These are phyloP conservation scores for Gobiocypris rarus DNA, from an alignment of 2,113 vertebrate genomes.

Conservation along the genomic window DNA sequence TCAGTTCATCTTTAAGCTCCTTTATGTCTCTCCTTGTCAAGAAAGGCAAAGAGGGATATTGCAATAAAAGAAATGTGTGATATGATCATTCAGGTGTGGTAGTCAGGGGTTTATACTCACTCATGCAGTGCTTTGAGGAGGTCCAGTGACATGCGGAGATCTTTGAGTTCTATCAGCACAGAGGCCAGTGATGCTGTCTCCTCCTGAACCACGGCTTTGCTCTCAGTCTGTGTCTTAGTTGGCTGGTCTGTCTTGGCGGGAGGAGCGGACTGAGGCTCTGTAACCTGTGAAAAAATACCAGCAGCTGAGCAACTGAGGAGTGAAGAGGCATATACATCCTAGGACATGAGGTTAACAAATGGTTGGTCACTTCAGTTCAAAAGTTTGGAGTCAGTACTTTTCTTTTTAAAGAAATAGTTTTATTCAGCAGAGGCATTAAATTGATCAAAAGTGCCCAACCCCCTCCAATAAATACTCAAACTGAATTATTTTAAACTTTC, in stretches of 20 bases:
- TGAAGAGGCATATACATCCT: not conserved
- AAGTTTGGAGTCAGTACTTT: not conserved
- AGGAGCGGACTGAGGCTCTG: conserved; percentile 59
- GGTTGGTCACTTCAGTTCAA: too few species aligned
- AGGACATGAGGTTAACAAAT: not conserved
- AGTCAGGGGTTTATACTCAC: conserved; percentile 64
- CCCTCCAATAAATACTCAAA: too few species aligned
- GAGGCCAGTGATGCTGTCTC: conserved; percentile 59
- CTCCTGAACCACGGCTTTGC: conserved; percentile 50
- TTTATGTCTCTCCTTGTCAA: conserved; percentile 73
- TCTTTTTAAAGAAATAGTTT: too few species aligned
- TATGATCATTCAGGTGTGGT: not conserved
- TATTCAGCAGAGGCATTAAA: not conserved
- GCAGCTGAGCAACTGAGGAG: not conserved
- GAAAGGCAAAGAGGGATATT: conserved; percentile 41
- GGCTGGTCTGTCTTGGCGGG: conserved; percentile 56
- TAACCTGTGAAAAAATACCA: conserved; percentile 57
- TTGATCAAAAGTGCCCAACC: not conserved
- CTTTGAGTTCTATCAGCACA: conserved; percentile 71
- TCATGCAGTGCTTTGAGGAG: conserved; percentile 70
- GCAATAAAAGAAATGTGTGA: not conserved
- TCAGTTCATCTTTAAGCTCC: conserved; percentile 78
- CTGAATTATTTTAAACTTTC: not conserved
- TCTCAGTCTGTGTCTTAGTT: conserved; percentile 45
- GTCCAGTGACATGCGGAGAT: conserved; percentile 74